Percentiles rank a stretch among this genome's conserved stretches.
Evolutionary conservation across 2,888 invertebrate species (phyloP).

Genomic region (Halictus quadricinctus): DNA sequence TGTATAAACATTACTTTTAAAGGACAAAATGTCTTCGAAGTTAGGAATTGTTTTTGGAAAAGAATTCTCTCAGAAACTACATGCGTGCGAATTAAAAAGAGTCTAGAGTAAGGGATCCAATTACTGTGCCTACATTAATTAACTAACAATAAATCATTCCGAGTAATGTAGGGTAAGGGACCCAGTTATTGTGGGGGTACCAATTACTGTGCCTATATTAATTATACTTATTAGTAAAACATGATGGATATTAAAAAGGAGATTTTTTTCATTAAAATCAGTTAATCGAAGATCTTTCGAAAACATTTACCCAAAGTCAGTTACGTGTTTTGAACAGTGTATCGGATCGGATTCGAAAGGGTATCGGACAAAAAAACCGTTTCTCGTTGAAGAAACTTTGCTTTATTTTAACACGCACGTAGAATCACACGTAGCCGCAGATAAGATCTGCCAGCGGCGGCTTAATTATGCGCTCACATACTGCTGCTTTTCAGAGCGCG

Average conservation of each 20-base stretch:
- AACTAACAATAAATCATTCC: too few species aligned
- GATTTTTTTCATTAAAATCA: too few species aligned
- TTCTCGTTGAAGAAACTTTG: slow-evolving; percentile 6
- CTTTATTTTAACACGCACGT: not conserved
- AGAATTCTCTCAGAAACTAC: not conserved
- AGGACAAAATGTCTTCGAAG: not conserved
- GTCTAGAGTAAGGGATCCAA: too few species aligned
- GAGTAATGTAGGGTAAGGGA: too few species aligned
- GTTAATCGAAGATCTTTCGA: not conserved
- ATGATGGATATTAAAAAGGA: too few species aligned
- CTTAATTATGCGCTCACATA: slow-evolving; percentile 34
- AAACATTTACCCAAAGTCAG: not conserved
- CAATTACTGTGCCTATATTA: too few species aligned
- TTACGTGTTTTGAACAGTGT: not conserved
- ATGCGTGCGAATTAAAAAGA: not conserved
- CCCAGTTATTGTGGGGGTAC: too few species aligned
- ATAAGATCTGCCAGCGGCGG: slow-evolving; percentile 14
- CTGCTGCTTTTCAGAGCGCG: slow-evolving; percentile 71
- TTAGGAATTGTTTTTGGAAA: not conserved
- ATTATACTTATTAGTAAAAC: too few species aligned
- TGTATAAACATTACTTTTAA: not conserved
- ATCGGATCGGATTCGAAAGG: slow-evolving; percentile 16
- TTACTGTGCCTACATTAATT: too few species aligned
- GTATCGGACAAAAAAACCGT: slow-evolving; percentile 2
- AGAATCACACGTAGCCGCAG: slow-evolving; percentile 1